These are phyloP conservation scores for Distichodus sexfasciatus DNA, from an alignment of 2,797 vertebrate species.

Conservation along the genomic window DNA sequence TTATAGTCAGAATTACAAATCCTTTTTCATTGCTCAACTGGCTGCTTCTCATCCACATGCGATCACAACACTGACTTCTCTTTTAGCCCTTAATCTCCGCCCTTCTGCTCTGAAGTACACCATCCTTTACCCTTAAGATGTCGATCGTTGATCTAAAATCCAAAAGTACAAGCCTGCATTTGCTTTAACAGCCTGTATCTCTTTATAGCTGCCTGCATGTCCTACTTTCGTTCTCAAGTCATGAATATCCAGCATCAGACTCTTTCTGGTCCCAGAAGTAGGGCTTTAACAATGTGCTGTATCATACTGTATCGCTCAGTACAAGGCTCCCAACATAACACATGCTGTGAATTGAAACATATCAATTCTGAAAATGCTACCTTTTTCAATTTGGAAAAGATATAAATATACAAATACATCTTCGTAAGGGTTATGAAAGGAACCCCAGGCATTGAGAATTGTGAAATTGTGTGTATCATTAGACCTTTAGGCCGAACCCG, in stretches of 20 bases:
- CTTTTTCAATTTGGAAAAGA: no score
- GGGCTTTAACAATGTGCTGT: no score
- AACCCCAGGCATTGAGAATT: no score
- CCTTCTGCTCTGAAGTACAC: neutral
- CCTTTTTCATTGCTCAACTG: neutral
- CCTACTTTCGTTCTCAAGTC: neutral
- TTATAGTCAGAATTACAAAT: neutral
- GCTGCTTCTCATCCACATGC: neutral
- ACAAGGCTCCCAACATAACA: no score
- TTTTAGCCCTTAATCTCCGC: neutral
- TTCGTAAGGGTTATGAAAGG: no score
- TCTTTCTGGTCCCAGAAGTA: neutral
- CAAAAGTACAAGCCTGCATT: neutral
- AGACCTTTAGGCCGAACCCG: no score
- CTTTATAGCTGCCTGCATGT: neutral
- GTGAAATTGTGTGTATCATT: no score
- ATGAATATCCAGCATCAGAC: neutral
- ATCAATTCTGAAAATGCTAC: no score
- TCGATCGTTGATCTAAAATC: slow-evolving; percentile 3
- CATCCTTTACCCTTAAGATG: neutral
- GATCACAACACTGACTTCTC: neutral
- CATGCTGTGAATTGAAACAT: no score
- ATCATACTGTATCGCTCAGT: no score
- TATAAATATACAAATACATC: no score
- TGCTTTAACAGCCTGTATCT: neutral